A percentile compares a stretch with the other conserved stretches of the same genome.
These are phyloP conservation scores for Vombatus ursinus DNA, from an alignment of 2,113 vertebrate genomes.

Conservation along the genomic window DNA sequence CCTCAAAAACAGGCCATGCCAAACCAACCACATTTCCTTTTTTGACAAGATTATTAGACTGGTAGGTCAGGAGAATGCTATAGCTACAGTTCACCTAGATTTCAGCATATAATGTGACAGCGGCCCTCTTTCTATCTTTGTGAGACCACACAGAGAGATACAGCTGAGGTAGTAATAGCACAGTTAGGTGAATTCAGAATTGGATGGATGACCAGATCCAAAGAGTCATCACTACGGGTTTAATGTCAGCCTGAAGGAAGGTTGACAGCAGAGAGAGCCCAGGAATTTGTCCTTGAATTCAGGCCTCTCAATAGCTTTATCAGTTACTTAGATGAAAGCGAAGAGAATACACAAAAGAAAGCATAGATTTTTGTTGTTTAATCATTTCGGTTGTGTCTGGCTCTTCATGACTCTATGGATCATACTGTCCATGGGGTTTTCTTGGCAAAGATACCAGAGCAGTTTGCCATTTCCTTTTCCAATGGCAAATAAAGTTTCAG, in stretches of 20 bases:
- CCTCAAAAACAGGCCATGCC: background rate
- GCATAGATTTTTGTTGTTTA: background rate
- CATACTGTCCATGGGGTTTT: background rate
- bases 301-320: background rate
- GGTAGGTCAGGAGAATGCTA: background rate
- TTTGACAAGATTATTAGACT: background rate
- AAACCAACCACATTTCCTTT: background rate
- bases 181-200: background rate
- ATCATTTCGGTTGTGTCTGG: background rate
- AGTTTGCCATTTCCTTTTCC: background rate
- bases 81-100: background rate
- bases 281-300: background rate
- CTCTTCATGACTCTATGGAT: no score
- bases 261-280: background rate
- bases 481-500: no score
- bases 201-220: background rate
- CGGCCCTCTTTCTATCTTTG: background rate
- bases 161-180: background rate
- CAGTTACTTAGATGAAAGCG: background rate
- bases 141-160: background rate
- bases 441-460: background rate
- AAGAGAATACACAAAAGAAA: background rate
- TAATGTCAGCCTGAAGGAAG: background rate
- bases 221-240: no score
- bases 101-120: background rate